These are phyloP conservation scores for Drosophila subquinaria DNA, from an alignment of 2,888 invertebrate genomes.

Conservation along the genomic window DNA sequence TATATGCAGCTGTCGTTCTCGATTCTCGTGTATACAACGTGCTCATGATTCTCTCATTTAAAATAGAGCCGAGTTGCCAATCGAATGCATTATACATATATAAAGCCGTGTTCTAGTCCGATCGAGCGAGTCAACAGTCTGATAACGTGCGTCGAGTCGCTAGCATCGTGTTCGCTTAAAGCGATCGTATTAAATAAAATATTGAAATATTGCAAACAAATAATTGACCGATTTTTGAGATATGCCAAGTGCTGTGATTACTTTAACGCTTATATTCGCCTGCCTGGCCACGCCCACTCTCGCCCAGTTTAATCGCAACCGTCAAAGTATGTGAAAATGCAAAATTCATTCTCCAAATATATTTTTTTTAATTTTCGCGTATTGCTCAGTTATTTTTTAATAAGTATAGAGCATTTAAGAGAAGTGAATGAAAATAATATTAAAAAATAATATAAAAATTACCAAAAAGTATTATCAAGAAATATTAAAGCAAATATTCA, in stretches of 20 bases:
- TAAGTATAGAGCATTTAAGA: neutral
- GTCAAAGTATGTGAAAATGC: constrained; percentile 56
- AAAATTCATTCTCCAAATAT: neutral
- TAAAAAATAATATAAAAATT: neutral
- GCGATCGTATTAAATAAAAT: neutral
- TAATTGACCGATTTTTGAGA: neutral
- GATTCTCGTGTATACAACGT: neutral
- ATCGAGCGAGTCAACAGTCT: constrained; percentile 17
- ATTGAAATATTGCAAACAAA: neutral
- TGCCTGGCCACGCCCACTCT: constrained; percentile 38
- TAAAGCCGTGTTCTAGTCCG: neutral
- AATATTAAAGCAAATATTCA: no score
- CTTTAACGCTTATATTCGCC: constrained; percentile 28
- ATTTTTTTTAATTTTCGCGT: neutral
- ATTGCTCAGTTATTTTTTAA: neutral
- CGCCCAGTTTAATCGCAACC: constrained; percentile 66
- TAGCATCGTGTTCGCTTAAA: constrained; percentile 28
- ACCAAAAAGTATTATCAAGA: neutral
- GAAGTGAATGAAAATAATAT: neutral
- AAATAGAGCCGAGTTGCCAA: constrained; percentile 3
- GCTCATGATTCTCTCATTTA: constrained; percentile 1
- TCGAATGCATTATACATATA: neutral
- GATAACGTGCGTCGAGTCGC: constrained; percentile 57
- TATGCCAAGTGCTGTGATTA: constrained; percentile 35
- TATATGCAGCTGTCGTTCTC: constrained; percentile 1